phyloP scores from a whole-genome alignment of 2,797 vertebrate genomes.

The Rhadinocentrus ornatus region DNA sequence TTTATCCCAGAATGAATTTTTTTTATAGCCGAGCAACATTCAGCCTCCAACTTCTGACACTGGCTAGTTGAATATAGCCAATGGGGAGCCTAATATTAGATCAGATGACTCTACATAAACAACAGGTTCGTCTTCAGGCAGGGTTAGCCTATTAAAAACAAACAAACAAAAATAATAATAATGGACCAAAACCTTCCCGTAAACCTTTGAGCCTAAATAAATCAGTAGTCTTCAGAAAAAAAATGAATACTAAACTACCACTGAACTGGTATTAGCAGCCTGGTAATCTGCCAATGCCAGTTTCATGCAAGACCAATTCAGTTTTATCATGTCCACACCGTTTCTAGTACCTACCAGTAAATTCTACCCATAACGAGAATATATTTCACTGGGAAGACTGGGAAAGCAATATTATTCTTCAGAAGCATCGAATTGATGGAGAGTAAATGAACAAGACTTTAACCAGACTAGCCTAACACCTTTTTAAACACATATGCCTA shows the following conservation, averaged over 20 bases:
- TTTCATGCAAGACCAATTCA: constrained; percentile 34
- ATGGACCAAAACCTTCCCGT: constrained; percentile 23
- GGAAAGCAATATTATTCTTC: constrained; percentile 18
- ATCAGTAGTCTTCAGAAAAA: constrained; percentile 32
- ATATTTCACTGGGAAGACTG: not conserved
- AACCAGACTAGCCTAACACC: constrained; percentile 36
- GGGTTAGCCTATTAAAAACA: not conserved
- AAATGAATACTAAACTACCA: constrained; percentile 27
- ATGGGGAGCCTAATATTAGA: too few species aligned
- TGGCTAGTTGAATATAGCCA: too few species aligned
- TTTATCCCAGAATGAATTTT: not conserved
- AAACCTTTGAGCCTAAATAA: constrained; percentile 58
- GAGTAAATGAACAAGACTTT: constrained; percentile 34
- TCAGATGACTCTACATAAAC: not conserved
- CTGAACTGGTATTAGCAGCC: constrained; percentile 40
- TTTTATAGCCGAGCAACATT: not conserved
- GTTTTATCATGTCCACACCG: constrained; percentile 26
- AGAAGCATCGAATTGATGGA: constrained; percentile 32
- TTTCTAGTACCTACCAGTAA: not conserved
- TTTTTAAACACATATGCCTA: constrained; percentile 16
- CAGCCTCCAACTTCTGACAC: too few species aligned
- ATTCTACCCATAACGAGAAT: not conserved
- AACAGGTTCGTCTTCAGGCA: not conserved
- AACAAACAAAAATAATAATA: not conserved
- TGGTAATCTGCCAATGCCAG: constrained; percentile 42